Conservation (phyloP, 2,888 invertebrate species). For the Hydraecia micacea region DNA sequence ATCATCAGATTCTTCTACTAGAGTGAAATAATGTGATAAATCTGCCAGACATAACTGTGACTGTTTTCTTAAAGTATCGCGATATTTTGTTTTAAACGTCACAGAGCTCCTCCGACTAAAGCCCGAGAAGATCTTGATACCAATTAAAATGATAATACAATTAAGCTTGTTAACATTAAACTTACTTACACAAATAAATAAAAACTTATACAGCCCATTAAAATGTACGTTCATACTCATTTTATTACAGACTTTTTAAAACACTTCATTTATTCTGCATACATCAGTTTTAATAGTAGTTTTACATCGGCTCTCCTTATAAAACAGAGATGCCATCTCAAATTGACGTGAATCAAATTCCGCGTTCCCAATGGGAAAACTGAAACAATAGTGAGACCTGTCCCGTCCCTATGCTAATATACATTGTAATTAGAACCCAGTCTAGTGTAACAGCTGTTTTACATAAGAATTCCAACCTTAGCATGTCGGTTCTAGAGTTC, state of each 20-base stretch:
- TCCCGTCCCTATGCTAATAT: slow-evolving; percentile 64
- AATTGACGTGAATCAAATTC: slow-evolving; percentile 63
- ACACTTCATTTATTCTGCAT: slow-evolving; percentile 52
- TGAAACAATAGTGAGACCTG: slow-evolving; percentile 68
- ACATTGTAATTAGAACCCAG: slow-evolving; percentile 61
- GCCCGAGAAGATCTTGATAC: neutral
- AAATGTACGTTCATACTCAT: slow-evolving; percentile 26
- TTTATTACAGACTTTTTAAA: slow-evolving; percentile 48
- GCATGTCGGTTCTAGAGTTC: neutral
- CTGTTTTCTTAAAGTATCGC: neutral
- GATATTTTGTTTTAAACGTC: neutral
- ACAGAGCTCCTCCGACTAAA: neutral
- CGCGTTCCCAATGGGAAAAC: slow-evolving; percentile 64
- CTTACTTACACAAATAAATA: slow-evolving; percentile 15
- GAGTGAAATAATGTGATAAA: neutral
- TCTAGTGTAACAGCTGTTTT: slow-evolving; percentile 48
- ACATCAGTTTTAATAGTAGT: slow-evolving; percentile 54
- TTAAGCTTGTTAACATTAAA: slow-evolving; percentile 21
- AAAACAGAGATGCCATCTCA: slow-evolving; percentile 60
- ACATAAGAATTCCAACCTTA: slow-evolving; percentile 43
- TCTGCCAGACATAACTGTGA: neutral
- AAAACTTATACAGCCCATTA: slow-evolving; percentile 16
- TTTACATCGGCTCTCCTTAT: slow-evolving; percentile 32
- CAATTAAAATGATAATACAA: slow-evolving; percentile 23
- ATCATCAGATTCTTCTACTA: neutral